Evolutionary conservation across 2,113 vertebrate species (phyloP), one percentile per base, ranked within the genome.

Genomic region (Dipodomys stephensi): DNA sequence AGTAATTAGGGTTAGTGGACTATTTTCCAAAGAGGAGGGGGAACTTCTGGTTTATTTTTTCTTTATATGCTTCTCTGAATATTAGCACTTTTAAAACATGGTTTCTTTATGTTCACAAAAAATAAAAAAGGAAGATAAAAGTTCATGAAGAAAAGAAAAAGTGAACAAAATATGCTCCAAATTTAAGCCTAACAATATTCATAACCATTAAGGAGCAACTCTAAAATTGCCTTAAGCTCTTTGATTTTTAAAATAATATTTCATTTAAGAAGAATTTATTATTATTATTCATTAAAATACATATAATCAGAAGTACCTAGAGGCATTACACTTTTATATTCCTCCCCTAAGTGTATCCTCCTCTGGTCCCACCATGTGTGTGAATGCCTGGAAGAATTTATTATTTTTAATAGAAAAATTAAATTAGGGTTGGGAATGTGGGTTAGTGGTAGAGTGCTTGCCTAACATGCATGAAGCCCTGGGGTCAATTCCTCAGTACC

Each of bases 41-140:
- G 77, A 12, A 65, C 87, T 92, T 87, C 77, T 95, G 62, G 39
- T 80, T 95, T 87, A 19, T 80, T 64, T 76, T 94, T 92, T 93
- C 62, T 90, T 74, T 44, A 74, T 83, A n/a, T 64, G 53, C 7
- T 78, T 67, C 83, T 46, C 12, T 83, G 4, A 4, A n/a, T 91
- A 39, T 60, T 88, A 60, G 30, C 81, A 23, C 28, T 94, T 88
- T 88, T 68, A 49, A 82, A 91, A 76, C 22, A 60, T 27, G n/a
- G 73, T 81, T 93, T 19, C 11, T 49, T 85, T 73, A 62, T 44
- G 44, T 92, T 93, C 22, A 27, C 4, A 88, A 76, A 71, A 93
- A 44, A 19, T 4, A 62, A 30, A 64, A 95, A 35, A 23, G 30
- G 20, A 35, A 44, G 57, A 53, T 30, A 49, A 49, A 49, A 30